Base-by-base conservation (phyloP, 2,888 invertebrate genomes). In the Drosophila sordidapex region DNA sequence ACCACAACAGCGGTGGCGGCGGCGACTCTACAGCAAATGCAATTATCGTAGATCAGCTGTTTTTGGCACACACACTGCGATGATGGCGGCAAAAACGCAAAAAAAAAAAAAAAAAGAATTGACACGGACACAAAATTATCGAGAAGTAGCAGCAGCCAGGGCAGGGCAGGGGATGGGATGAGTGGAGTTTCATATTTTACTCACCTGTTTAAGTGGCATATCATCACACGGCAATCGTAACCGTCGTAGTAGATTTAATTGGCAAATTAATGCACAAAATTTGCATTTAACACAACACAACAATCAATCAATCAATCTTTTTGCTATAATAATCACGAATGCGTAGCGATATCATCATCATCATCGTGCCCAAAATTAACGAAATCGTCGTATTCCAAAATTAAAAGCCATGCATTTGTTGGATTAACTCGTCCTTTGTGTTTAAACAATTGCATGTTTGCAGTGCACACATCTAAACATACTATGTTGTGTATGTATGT, bases 131-230 rank as follows among this genome's bases (percentile, higher is more conserved):
- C 43, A 29, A 46, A 46, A 54, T 53, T 57, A 38, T 35, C 10
- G 31, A 40, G 46, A 33, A 29, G n/a, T 29, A 38, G 5, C n/a
- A 38, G 18, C n/a, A 56, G 13, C 62, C 52, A 33, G 56, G 33
- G 15, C 52, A 33, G 56, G 33, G 15, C n/a, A 35, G 15, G n/a
- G 33, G 33, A 27, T 7, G 29, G 36, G 35, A 27, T 15, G 10
- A 27, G 48, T 25, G 27, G 15, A 38, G 25, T 40, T 29, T 15
- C 52, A 53, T 18, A 27, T 46, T 15, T 25, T 49, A 85, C 91
- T 91, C 87, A 91, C 91, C 91, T 91, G 92, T 91, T 91, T 91
- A 91, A 91, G 90, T 92, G 91, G 92, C 91, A 91, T 91, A 92
- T 91, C 91, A 91, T 91, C 91, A 91, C 91, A 91, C 91, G 91